These are phyloP conservation scores for Nasonia longicornis DNA, from an alignment of 1,140 invertebrate species.

Conservation along the genomic window DNA sequence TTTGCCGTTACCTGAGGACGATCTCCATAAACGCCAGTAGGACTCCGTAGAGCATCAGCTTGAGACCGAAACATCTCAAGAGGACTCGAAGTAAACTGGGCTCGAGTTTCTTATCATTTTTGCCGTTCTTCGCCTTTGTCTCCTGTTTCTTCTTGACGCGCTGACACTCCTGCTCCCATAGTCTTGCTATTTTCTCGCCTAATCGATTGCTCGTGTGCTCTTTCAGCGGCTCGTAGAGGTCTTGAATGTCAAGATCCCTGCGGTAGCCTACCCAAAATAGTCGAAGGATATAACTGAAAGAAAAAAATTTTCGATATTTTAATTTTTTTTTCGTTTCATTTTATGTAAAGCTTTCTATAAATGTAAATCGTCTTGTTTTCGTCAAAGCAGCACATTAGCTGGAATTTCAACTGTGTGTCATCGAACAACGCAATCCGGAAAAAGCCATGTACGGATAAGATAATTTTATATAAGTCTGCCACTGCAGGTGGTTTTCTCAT, in stretches of 20 bases:
- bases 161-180: constrained; percentile 61
- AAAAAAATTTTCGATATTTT: not conserved
- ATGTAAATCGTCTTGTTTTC: not conserved
- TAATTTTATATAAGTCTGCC: constrained; percentile 10
- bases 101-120: constrained; percentile 54
- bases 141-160: constrained; percentile 50
- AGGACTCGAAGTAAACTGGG: constrained; percentile 72
- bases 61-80: constrained; percentile 69
- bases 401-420: not conserved
- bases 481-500: not conserved
- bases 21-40: constrained; percentile 70
- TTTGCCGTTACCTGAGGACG: constrained; percentile 66
- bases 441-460: constrained; percentile 15
- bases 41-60: constrained; percentile 69
- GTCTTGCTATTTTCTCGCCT: constrained; percentile 64
- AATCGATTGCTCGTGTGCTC: constrained; percentile 69
- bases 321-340: not conserved
- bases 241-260: constrained; percentile 76
- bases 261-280: constrained; percentile 77
- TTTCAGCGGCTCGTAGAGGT: constrained; percentile 78
- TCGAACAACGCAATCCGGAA: not conserved
- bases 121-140: constrained; percentile 47
- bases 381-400: constrained; percentile 10
- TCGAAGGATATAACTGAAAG: constrained; percentile 75
- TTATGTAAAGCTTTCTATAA: not conserved